Percentiles rank a stretch among this genome's conserved stretches.
These are phyloP conservation scores for Patella ulyssiponensis DNA, from an alignment of 2,888 invertebrate genomes.

Conservation along the genomic window DNA sequence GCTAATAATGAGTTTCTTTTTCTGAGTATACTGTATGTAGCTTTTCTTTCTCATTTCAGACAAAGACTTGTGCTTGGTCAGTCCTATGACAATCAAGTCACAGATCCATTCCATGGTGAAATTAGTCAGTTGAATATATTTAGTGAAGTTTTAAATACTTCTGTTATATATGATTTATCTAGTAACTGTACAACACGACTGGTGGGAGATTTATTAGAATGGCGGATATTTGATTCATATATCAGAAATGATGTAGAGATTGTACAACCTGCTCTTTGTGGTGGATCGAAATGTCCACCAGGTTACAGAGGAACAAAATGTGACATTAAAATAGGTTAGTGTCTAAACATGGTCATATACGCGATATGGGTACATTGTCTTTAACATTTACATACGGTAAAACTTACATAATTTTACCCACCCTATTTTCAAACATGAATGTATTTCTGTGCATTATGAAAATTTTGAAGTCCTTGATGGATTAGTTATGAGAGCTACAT, in stretches of 20 bases:
- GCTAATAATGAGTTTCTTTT: neutral
- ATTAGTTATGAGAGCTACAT: too few relatives aligned
- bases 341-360: too few relatives aligned
- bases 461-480: too few relatives aligned
- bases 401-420: too few relatives aligned
- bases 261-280: constrained; percentile 51
- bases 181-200: constrained; percentile 34
- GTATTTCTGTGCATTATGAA: too few relatives aligned
- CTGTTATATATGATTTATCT: constrained; percentile 34
- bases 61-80: constrained; percentile 31
- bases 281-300: constrained; percentile 77
- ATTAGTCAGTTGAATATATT: constrained; percentile 54
- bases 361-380: too few relatives aligned
- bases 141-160: constrained; percentile 30
- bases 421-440: too few relatives aligned
- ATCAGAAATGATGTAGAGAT: constrained; percentile 36
- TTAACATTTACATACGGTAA: too few relatives aligned
- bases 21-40: neutral
- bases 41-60: constrained; percentile 21
- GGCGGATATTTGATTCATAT: constrained; percentile 52
- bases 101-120: constrained; percentile 48
- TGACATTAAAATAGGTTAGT: constrained; percentile 77
- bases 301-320: constrained; percentile 91
- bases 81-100: constrained; percentile 7
- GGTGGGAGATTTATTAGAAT: constrained; percentile 46